Evolutionary conservation across 2,888 invertebrate genomes (phyloP), one percentile per base, ranked within the genome.

Genomic region (Tipula vernalis): DNA sequence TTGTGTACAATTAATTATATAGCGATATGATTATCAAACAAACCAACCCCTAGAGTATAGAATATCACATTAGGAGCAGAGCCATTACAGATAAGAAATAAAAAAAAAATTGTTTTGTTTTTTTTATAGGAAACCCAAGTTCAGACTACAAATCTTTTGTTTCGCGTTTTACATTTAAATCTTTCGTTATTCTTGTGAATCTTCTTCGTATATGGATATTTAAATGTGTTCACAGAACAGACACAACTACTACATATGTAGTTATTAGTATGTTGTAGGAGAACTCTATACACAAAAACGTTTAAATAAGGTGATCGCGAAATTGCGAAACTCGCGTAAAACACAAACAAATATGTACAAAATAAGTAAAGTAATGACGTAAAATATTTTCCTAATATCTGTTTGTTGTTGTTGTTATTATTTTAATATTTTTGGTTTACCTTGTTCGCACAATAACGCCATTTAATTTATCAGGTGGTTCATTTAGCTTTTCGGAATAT

Each of bases 301-400:
- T 71, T 71, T 71, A 71, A 71, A 71, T 71, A 71, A 71, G 71
- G 71, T 71, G 71, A 71, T 71, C 71, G 71, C 71, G 71, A 71
- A 71, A 71, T 71, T 10, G 28, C 28, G n/a, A 71, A 28, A 28
- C 28, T 71, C 71, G 28, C 71, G 10, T 71, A 28, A 10, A 71
- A 71, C 18, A 71, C 71, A 6, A 71, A 71, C 28, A 71, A 71
- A 18, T 71, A 71, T 71, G 44, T 51, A 10, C 5, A 51, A n/a
- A 51, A 39, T 51, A 51, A 28, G 2, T 51, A 51, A 15, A 51
- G 71, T 71, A 28, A 4, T 71, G 71, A 71, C 71, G 71, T 71
- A 18, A 18, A 71, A 15, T 13, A 28, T 71, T 71, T 71, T 71
- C 71, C 71, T 71, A 71, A 71, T 71, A 71, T 71, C 10, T 71